Conservation (phyloP, 2,797 vertebrate genomes). For the Cyclura pinguis region DNA sequence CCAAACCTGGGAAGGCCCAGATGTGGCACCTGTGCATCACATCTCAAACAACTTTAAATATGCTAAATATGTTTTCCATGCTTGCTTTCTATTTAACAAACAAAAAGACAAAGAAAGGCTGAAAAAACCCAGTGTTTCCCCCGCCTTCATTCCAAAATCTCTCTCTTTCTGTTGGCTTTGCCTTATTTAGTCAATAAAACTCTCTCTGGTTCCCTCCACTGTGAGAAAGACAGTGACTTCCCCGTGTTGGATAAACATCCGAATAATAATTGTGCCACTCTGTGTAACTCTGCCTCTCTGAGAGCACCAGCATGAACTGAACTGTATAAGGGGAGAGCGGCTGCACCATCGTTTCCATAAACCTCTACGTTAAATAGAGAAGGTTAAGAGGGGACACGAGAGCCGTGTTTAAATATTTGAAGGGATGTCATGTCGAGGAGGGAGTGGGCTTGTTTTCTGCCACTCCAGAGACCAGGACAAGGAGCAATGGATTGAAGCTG, state of each 20-base stretch:
- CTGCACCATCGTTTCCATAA: not conserved
- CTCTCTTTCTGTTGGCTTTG: slow-evolving; percentile 2
- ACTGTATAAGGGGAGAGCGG: too few relatives aligned
- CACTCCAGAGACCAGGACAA: too few relatives aligned
- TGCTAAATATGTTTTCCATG: not conserved
- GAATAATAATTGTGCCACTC: not conserved
- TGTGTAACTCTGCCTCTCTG: not conserved
- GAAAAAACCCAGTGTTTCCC: not conserved
- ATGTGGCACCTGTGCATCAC: too few relatives aligned
- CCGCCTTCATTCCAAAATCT: not conserved
- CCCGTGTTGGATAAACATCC: not conserved
- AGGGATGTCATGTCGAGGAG: too few relatives aligned
- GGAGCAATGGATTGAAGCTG: too few relatives aligned
- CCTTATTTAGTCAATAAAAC: slow-evolving; percentile 35
- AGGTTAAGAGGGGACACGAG: slow-evolving; percentile 51
- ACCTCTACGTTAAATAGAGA: slow-evolving; percentile 37
- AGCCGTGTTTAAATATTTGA: too few relatives aligned
- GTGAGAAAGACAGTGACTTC: not conserved
- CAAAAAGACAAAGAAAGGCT: too few relatives aligned
- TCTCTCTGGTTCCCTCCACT: not conserved
- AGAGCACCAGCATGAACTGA: not conserved
- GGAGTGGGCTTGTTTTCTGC: too few relatives aligned
- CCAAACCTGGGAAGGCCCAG: not conserved
- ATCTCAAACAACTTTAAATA: not conserved
- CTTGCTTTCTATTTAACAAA: not conserved